Percentiles rank a stretch among this genome's conserved stretches.
Evolutionary conservation across 1,140 invertebrate genomes (phyloP).

Genomic region (Drosophila setifemur): DNA sequence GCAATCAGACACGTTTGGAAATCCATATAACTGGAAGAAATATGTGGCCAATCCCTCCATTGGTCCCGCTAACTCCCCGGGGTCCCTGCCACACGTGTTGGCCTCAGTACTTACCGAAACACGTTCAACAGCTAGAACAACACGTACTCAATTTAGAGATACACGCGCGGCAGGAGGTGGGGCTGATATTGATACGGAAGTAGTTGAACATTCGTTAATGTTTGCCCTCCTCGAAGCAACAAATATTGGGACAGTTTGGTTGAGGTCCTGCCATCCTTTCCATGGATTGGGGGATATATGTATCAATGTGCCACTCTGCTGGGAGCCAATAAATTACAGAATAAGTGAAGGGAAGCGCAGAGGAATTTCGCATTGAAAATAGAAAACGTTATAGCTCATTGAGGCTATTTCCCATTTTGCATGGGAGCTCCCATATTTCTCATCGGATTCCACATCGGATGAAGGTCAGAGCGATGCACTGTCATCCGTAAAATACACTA

Average conservation of each 20-base stretch:
- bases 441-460: neutral
- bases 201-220: constrained; percentile 53
- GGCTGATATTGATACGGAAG: constrained; percentile 42
- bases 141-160: constrained; percentile 76
- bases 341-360: neutral
- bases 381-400: constrained; percentile 33
- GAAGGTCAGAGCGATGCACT: constrained; percentile 39
- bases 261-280: neutral
- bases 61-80: neutral
- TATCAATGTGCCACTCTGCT: constrained; percentile 16
- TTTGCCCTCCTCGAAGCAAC: constrained; percentile 39
- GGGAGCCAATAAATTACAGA: constrained; percentile 54
- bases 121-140: constrained; percentile 72
- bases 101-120: constrained; percentile 70
- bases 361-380: constrained; percentile 42
- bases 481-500: constrained; percentile 25
- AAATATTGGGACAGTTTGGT: constrained; percentile 50
- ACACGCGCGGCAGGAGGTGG: constrained; percentile 28
- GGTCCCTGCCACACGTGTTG: constrained; percentile 25
- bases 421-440: constrained; percentile 43
- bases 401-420: constrained; percentile 23
- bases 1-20: constrained; percentile 74
- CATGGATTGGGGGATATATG: constrained; percentile 1
- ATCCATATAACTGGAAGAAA: constrained; percentile 74
- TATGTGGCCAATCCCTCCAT: constrained; percentile 58